Base-by-base conservation (phyloP, 2,888 invertebrate genomes). In the Amiota mariae region DNA sequence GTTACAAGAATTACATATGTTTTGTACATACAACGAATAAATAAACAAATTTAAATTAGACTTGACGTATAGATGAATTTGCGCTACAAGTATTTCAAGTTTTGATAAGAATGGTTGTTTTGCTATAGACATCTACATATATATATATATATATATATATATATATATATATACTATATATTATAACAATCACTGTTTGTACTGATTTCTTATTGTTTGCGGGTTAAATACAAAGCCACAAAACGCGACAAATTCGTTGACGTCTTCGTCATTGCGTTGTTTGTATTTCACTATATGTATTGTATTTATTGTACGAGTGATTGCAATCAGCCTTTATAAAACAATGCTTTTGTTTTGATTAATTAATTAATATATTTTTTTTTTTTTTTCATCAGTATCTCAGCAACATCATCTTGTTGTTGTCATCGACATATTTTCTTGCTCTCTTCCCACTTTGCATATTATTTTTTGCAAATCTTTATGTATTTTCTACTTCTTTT, bases 311-410 rank as follows among this genome's bases (percentile, higher is more conserved):
- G 4, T 36, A 6, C 36, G 2, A 36, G 57, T 18, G 64, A 66
- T 66, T 66, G 64, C 10, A 66, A 66, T 66, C 64, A 48, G 46
- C 73, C 56, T 68, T 51, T 54, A 70, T 73, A 72, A 75, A 77
- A 82, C 83, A 82, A 85, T 82, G 82, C 83, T 83, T 80, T 83
- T 82, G 80, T 82, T 76, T 72, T 83, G 76, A 76, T 79, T 74
- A 72, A 77, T 78, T 75, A 72, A 76, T 49, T 9, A 71, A 36
- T 51, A 67, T 73, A 56, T 72, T 72, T 77, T n/a, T n/a, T n/a
- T n/a, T n/a, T n/a, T n/a, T n/a, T n/a, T n/a, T 75, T 68, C 11
- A 36, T 76, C 64, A 67, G 61, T 82, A 82, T 81, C 24, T 24
- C 24, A 24, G 24, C 3, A 24, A 24, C 24, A 24, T 3, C 24